A percentile compares a stretch with the other conserved stretches of the same genome.
These are phyloP conservation scores for Chelmon rostratus DNA, from an alignment of 2,797 vertebrate genomes.

Conservation along the genomic window DNA sequence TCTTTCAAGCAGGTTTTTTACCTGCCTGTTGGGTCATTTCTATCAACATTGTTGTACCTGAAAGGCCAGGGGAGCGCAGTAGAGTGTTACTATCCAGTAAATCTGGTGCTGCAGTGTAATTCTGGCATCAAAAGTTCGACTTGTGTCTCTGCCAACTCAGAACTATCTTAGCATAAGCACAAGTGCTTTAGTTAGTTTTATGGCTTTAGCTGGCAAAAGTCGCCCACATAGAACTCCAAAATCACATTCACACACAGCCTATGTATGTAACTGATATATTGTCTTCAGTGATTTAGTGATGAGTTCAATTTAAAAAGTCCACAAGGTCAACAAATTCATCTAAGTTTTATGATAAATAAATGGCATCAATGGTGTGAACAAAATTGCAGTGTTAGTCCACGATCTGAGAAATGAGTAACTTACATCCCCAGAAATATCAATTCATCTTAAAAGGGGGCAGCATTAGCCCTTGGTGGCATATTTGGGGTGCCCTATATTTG, in stretches of 20 bases:
- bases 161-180: constrained; percentile 1
- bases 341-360: background rate
- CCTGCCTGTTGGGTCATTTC: constrained; percentile 4
- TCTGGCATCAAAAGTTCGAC: constrained; percentile 17
- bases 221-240: background rate
- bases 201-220: background rate
- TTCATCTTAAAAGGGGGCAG: constrained; percentile 41
- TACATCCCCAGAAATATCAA: constrained; percentile 30
- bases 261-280: background rate
- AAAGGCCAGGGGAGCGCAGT: background rate
- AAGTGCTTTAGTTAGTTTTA: constrained; percentile 10
- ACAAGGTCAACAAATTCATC: too few species aligned
- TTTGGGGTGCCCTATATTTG: constrained; percentile 65
- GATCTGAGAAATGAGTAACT: constrained; percentile 15
- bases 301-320: background rate
- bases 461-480: constrained; percentile 39
- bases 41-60: background rate
- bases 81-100: background rate
- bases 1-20: constrained; percentile 34
- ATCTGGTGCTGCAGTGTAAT: constrained; percentile 14
- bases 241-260: constrained; percentile 2
- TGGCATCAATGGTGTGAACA: constrained; percentile 2
- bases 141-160: constrained; percentile 3
- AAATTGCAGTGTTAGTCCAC: background rate
- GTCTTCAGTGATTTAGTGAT: background rate